Evolutionary conservation across 2,888 invertebrate species (phyloP).

Genomic region (Dryobota labecula): DNA sequence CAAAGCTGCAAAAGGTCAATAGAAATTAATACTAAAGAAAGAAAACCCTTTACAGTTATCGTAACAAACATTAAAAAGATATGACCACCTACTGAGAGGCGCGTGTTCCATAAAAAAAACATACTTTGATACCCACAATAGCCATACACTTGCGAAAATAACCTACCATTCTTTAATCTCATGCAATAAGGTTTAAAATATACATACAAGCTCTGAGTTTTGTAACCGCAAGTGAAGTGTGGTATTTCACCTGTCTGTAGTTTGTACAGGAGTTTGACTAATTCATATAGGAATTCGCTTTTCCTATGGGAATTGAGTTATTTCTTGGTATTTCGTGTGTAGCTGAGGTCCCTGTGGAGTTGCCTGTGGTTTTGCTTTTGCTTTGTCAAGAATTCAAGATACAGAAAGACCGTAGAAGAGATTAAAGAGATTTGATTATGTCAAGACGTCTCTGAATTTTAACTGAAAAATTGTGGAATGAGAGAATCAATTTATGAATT

Average conservation of each 20-base stretch:
- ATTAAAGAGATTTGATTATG: background rate
- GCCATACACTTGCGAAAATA: background rate
- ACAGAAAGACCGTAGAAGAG: background rate
- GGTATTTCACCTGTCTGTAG: slow-evolving; percentile 58
- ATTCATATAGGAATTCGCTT: slow-evolving; percentile 54
- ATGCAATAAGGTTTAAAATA: slow-evolving; percentile 4
- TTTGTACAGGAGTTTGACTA: slow-evolving; percentile 65
- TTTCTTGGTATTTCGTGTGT: slow-evolving; percentile 38
- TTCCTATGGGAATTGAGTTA: slow-evolving; percentile 62
- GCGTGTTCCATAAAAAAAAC: slow-evolving; percentile 52
- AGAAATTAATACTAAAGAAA: slow-evolving; percentile 11
- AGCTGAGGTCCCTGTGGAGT: slow-evolving; percentile 29
- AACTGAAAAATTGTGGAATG: background rate
- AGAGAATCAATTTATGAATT: background rate
- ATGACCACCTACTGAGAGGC: slow-evolving; percentile 59
- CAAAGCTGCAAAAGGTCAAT: slow-evolving; percentile 7
- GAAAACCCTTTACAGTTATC: slow-evolving; percentile 32
- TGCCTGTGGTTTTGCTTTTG: slow-evolving; percentile 42
- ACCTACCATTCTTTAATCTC: background rate
- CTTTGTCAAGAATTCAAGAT: slow-evolving; percentile 15
- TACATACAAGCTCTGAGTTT: background rate
- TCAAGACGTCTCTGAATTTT: background rate
- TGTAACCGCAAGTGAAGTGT: background rate
- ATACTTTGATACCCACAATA: background rate
- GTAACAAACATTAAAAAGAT: slow-evolving; percentile 40